Conservation (phyloP, 2,888 invertebrate species). For the Maniola hyperantus region DNA sequence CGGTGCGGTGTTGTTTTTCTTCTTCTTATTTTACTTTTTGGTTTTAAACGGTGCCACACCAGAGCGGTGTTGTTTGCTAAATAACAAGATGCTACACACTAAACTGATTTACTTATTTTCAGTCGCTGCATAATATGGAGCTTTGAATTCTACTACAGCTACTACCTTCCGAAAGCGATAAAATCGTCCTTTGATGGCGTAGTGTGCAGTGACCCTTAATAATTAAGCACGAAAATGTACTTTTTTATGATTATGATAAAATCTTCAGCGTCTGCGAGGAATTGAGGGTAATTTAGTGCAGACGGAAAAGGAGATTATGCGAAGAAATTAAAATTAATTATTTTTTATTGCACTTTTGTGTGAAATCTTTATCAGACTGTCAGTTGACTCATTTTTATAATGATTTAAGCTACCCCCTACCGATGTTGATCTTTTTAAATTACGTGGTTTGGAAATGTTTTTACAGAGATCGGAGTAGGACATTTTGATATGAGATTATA, state of each 20-base stretch:
- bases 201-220: constrained; percentile 12
- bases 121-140: no score
- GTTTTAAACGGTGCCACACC: no score
- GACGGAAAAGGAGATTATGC: constrained; percentile 16
- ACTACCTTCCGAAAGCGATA: no score
- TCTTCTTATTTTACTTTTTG: no score
- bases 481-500: no score
- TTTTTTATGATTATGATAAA: constrained; percentile 19
- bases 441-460: no score
- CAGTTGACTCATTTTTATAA: background rate
- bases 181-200: background rate
- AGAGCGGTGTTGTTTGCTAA: no score
- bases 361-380: constrained; percentile 6
- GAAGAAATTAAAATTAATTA: constrained; percentile 18
- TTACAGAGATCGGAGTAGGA: no score
- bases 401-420: background rate
- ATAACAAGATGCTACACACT: no score
- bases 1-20: no score
- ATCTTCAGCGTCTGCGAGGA: constrained; percentile 6
- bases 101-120: no score
- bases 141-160: no score
- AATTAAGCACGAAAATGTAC: constrained; percentile 19
- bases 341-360: constrained; percentile 1
- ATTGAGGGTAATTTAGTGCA: constrained; percentile 19
- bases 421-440: background rate